phyloP scores from a whole-genome alignment of 2,113 vertebrate species.

The Cavia porcellus region DNA sequence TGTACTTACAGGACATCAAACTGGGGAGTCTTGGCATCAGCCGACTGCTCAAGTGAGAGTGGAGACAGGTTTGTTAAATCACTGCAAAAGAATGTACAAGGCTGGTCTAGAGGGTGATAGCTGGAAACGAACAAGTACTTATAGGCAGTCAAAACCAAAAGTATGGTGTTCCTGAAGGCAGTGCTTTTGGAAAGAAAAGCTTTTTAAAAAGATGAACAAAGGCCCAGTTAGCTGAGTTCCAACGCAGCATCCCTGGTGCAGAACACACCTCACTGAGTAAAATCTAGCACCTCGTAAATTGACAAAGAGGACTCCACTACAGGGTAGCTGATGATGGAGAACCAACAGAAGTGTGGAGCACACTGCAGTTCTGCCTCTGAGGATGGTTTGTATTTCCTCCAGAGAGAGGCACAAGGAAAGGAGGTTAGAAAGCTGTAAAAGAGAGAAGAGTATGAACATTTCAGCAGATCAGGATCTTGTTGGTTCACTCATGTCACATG shows the following conservation, averaged over 20 bases:
- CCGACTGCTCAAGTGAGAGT: background rate
- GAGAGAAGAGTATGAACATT: background rate
- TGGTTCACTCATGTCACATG: background rate
- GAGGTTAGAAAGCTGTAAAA: constrained; percentile 3
- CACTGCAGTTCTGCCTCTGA: background rate
- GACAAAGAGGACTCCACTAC: background rate
- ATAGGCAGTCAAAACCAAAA: background rate
- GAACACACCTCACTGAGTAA: background rate
- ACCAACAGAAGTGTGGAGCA: background rate
- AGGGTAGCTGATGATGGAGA: background rate
- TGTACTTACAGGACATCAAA: background rate
- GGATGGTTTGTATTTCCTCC: background rate
- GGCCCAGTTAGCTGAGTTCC: background rate
- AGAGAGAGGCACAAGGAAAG: background rate
- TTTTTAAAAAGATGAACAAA: background rate
- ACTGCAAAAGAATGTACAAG: background rate
- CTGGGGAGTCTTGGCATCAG: background rate
- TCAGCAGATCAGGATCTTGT: background rate
- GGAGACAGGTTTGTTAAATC: constrained; percentile 13
- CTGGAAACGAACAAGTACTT: background rate
- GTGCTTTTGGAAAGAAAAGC: background rate
- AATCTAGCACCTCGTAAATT: background rate
- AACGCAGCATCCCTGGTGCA: background rate
- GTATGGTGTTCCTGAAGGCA: background rate
- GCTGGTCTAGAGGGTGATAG: background rate